Evolutionary conservation across 1,140 invertebrate species (phyloP).

Genomic region (Lepidurus packardi): DNA sequence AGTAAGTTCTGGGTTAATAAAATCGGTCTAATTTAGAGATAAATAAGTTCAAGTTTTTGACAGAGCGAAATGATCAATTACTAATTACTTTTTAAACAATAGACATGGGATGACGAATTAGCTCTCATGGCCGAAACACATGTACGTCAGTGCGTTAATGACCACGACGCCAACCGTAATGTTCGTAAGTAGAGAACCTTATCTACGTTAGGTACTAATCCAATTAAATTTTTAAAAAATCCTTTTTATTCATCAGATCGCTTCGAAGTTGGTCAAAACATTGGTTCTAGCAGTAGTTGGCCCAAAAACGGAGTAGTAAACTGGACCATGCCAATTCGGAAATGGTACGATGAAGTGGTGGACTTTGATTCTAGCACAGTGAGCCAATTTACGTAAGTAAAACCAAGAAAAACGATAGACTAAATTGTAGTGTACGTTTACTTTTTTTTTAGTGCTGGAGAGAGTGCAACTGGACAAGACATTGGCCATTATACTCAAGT

Average conservation of each 20-base stretch:
- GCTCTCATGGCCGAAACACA: constrained; percentile 71
- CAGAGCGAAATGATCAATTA: not conserved
- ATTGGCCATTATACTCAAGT: constrained; percentile 34
- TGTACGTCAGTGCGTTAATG: constrained; percentile 68
- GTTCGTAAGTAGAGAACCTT: constrained; percentile 51
- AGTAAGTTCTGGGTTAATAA: constrained; percentile 4
- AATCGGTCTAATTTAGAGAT: not conserved
- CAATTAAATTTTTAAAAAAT: not conserved
- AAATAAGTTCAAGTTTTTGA: not conserved
- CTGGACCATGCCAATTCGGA: constrained; percentile 13
- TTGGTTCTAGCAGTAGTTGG: not conserved
- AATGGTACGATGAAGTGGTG: constrained; percentile 29
- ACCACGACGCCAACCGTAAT: constrained; percentile 60
- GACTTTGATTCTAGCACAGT: not conserved
- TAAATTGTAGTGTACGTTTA: not conserved
- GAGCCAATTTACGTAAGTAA: not conserved
- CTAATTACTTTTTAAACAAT: constrained; percentile 28
- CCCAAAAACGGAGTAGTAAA: not conserved
- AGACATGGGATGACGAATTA: constrained; percentile 82
- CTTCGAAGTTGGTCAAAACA: constrained; percentile 31
- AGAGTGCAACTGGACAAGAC: not conserved
- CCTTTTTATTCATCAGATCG: constrained; percentile 13
- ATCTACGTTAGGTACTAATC: not conserved
- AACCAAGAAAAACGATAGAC: not conserved
- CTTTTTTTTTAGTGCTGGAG: not conserved